Percentiles rank a stretch among this genome's conserved stretches.
These are phyloP conservation scores for Triplophysa yarkandensis DNA, from an alignment of 2,797 vertebrate species.

Conservation along the genomic window DNA sequence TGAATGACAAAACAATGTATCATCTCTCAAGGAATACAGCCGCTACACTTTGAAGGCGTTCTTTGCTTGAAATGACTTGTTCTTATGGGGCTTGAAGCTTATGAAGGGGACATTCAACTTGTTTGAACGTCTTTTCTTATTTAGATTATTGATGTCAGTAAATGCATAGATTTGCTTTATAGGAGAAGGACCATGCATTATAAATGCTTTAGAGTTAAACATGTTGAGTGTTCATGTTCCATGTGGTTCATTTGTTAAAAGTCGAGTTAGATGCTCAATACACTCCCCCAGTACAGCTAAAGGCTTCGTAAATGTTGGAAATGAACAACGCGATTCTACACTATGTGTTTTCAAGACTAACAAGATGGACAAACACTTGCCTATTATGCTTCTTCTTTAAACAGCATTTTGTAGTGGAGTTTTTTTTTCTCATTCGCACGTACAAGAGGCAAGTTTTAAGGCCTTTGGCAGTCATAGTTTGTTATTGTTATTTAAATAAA, in stretches of 20 bases:
- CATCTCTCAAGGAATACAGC: not conserved
- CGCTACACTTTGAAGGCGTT: slow-evolving; percentile 9
- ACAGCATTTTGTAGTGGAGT: slow-evolving; percentile 23
- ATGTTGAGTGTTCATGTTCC: no score
- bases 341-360: no score
- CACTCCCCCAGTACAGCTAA: no score
- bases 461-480: slow-evolving; percentile 47
- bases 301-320: no score
- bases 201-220: no score
- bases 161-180: slow-evolving; percentile 48
- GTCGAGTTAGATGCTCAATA: no score
- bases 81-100: slow-evolving; percentile 41
- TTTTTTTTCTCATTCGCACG: slow-evolving; percentile 48
- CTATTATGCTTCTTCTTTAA: no score
- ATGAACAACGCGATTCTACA: no score
- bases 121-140: slow-evolving; percentile 30
- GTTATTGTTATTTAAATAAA: slow-evolving; percentile 54
- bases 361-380: no score
- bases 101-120: slow-evolving; percentile 27
- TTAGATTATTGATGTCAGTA: slow-evolving; percentile 37
- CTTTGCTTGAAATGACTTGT: slow-evolving; percentile 13
- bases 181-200: no score
- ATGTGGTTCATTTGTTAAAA: no score
- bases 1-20: not conserved
- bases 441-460: slow-evolving; percentile 43